phyloP scores from a whole-genome alignment of 2,113 vertebrate genomes.

The western clawed frog (Xenopus tropicalis) region DNA sequence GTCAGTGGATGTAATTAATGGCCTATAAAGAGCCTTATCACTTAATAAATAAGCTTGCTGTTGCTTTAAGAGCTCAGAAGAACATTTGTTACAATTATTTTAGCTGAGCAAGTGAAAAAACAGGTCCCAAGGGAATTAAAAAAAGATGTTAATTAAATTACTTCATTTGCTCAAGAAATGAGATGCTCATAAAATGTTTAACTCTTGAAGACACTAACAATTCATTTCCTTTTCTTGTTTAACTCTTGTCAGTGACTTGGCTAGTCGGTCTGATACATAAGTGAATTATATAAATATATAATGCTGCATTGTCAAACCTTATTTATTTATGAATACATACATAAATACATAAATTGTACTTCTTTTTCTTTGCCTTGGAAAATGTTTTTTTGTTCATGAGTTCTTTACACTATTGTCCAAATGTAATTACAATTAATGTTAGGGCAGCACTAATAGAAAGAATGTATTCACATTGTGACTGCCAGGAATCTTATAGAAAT shows the following conservation, averaged over 20 bases:
- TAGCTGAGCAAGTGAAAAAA: conserved; percentile 44
- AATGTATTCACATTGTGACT: too few species aligned
- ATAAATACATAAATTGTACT: not conserved
- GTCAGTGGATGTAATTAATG: conserved; percentile 29
- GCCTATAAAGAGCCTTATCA: conserved; percentile 34
- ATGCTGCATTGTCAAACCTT: too few species aligned
- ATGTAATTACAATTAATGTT: too few species aligned
- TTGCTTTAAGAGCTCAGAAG: conserved; percentile 34
- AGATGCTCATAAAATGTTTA: conserved; percentile 38
- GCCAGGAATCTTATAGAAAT: too few species aligned
- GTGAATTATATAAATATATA: not conserved
- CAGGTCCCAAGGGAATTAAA: conserved; percentile 37
- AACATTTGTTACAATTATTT: conserved; percentile 44
- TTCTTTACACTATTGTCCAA: too few species aligned
- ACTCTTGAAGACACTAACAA: conserved; percentile 29
- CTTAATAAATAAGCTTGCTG: conserved; percentile 41
- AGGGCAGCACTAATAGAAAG: too few species aligned
- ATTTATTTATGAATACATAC: too few species aligned
- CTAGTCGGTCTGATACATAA: not conserved
- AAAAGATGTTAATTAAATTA: conserved; percentile 46
- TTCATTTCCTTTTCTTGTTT: conserved; percentile 5
- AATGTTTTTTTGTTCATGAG: too few species aligned
- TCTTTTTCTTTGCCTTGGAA: too few species aligned
- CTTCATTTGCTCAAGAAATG: conserved; percentile 41
- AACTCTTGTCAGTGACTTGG: not conserved